Conservation (phyloP, 2,888 invertebrate genomes). For the Cerastis rubricosa region DNA sequence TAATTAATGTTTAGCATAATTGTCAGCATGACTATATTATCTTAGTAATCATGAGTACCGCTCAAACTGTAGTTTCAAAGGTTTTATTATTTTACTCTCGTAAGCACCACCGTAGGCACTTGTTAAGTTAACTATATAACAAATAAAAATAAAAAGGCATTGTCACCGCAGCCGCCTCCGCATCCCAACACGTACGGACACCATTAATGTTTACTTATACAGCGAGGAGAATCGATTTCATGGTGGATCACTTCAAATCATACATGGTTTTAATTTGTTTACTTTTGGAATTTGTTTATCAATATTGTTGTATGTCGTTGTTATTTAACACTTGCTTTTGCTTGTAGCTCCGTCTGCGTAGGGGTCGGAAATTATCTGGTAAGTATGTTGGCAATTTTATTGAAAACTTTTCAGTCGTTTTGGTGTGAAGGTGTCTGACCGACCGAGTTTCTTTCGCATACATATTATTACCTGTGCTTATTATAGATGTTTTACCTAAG, state of each 20-base stretch:
- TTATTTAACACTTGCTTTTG: neutral
- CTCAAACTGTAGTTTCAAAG: neutral
- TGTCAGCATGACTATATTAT: neutral
- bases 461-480: neutral
- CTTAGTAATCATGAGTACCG: neutral
- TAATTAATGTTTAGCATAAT: neutral
- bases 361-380: neutral
- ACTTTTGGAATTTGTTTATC: neutral
- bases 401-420: neutral
- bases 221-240: slow-evolving; percentile 56
- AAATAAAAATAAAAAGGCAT: slow-evolving; percentile 49
- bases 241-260: slow-evolving; percentile 31
- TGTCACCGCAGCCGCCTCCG: slow-evolving; percentile 12
- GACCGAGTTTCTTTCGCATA: neutral
- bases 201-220: slow-evolving; percentile 1
- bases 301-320: neutral
- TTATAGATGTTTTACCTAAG: neutral
- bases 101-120: neutral
- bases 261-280: slow-evolving; percentile 28
- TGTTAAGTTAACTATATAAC: slow-evolving; percentile 11
- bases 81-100: slow-evolving; percentile 18
- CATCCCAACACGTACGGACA: slow-evolving; percentile 21
- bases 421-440: neutral
- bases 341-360: neutral
- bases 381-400: neutral